Percentiles rank a stretch among this genome's conserved stretches.
Evolutionary conservation across 2,888 invertebrate genomes (phyloP).

Genomic region (Dryobota labecula): DNA sequence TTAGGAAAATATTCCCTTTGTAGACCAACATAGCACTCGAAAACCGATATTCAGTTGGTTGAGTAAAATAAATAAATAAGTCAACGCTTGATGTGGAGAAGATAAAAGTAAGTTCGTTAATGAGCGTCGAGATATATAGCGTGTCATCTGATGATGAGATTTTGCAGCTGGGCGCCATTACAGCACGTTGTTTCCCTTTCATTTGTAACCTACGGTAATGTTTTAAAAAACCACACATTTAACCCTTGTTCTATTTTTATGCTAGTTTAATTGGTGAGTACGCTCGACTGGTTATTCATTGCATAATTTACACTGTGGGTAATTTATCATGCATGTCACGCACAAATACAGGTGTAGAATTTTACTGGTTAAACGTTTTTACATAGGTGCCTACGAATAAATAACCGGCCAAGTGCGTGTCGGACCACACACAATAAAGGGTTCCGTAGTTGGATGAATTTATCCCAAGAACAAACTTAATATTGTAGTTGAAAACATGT

Average conservation of each 20-base stretch:
- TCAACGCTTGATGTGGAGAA: slow-evolving; percentile 21
- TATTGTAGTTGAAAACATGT: too few species aligned
- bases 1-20: background rate
- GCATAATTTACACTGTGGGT: slow-evolving; percentile 10
- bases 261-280: slow-evolving; percentile 3
- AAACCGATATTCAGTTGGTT: slow-evolving; percentile 13
- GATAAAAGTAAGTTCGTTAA: slow-evolving; percentile 60
- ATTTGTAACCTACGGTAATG: slow-evolving; percentile 11
- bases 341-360: background rate
- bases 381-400: background rate
- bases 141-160: slow-evolving; percentile 64
- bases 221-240: slow-evolving; percentile 23
- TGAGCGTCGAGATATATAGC: slow-evolving; percentile 63
- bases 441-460: too few species aligned
- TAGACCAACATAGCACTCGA: slow-evolving; percentile 10
- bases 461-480: too few species aligned
- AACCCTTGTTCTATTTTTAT: slow-evolving; percentile 30
- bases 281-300: slow-evolving; percentile 6
- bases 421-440: too few species aligned
- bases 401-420: too few species aligned
- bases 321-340: slow-evolving; percentile 23
- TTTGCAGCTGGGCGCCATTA: slow-evolving; percentile 60
- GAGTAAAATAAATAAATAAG: slow-evolving; percentile 25
- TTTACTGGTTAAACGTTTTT: background rate
- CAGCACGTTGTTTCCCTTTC: slow-evolving; percentile 15